Base-by-base conservation (phyloP, 1,140 invertebrate species). In the Colletes gigas region DNA sequence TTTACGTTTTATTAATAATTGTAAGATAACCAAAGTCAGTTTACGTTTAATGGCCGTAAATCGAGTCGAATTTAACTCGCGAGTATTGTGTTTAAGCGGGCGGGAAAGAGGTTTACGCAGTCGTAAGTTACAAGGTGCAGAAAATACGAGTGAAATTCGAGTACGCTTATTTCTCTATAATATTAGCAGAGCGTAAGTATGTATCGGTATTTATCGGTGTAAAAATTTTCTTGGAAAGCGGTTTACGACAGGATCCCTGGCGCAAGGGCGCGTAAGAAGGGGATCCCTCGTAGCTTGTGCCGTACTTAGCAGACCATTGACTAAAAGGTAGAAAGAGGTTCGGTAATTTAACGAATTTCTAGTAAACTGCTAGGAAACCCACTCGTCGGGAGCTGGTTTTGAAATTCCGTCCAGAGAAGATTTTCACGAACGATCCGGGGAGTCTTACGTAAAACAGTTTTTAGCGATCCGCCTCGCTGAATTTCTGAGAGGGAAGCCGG, bases 81-180 rank as follows among this genome's bases (percentile, higher is more conserved):
- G 1, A 30, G 73, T 21, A 57, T 55, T 57, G 17, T 17, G 54
- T 65, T 68, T 67, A 79, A 79, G 65, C 68, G 81, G 7, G 47
- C 21, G 63, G 47, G 69, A 82, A 82, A 84, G 74, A 69, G 68
- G 73, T 69, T 82, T 78, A 73, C 69, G 30, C 70, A 65, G 7
- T 57, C 63, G 9, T 59, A 73, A 67, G 39, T 54, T 54, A 59
- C 44, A 47, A 76, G 67, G 41, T 67, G 75, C 63, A 72, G 17
- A 54, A 77, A 65, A 55, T 47, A 76, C 44, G 63, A 9, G 55
- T 62, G 63, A 30, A 55, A 71, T 70, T n/a, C 77, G 71, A 59
- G 76, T 59, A 44, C 57, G 19, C 52, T 83, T 59, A 72, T 70
- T 67, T 75, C 65, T 10, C 47, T 59, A 41, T 54, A 1, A 6